Evolutionary conservation across 1,140 invertebrate species (phyloP).

Genomic region (Monomorium pharaonis): DNA sequence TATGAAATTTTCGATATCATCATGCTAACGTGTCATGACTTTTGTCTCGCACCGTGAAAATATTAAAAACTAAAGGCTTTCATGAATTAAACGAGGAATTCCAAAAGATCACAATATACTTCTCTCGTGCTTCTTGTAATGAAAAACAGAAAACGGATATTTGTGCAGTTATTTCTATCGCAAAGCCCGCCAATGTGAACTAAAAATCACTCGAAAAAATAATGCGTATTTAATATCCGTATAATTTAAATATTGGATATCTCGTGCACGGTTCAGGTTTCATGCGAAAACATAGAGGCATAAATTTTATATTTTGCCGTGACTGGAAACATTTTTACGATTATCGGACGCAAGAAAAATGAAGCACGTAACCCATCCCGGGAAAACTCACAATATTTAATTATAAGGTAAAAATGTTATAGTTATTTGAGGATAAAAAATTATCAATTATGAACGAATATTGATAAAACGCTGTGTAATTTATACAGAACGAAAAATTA

Average conservation of each 20-base stretch:
- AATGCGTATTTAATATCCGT: slow-evolving; percentile 51
- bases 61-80: neutral
- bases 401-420: slow-evolving; percentile 47
- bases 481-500: neutral
- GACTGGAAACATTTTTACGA: slow-evolving; percentile 54
- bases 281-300: slow-evolving; percentile 44
- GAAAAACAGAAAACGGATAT: slow-evolving; percentile 44
- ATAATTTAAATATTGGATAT: slow-evolving; percentile 60
- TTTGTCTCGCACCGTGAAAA: neutral
- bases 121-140: slow-evolving; percentile 12
- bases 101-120: neutral
- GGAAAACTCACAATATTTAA: slow-evolving; percentile 54
- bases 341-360: slow-evolving; percentile 52
- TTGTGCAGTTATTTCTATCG: slow-evolving; percentile 46
- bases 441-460: slow-evolving; percentile 19
- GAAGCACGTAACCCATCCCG: slow-evolving; percentile 33
- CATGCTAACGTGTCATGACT: neutral
- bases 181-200: neutral
- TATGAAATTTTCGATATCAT: neutral
- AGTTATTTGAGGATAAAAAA: slow-evolving; percentile 34
- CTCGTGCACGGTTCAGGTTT: slow-evolving; percentile 49
- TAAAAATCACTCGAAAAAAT: slow-evolving; percentile 51
- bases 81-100: neutral
- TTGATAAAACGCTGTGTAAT: slow-evolving; percentile 14
- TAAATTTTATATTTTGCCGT: slow-evolving; percentile 53